A percentile compares a stretch with the other conserved stretches of the same genome.
These are phyloP conservation scores for Aphelinus atriplicis DNA, from an alignment of 1,140 invertebrate species.

Conservation along the genomic window DNA sequence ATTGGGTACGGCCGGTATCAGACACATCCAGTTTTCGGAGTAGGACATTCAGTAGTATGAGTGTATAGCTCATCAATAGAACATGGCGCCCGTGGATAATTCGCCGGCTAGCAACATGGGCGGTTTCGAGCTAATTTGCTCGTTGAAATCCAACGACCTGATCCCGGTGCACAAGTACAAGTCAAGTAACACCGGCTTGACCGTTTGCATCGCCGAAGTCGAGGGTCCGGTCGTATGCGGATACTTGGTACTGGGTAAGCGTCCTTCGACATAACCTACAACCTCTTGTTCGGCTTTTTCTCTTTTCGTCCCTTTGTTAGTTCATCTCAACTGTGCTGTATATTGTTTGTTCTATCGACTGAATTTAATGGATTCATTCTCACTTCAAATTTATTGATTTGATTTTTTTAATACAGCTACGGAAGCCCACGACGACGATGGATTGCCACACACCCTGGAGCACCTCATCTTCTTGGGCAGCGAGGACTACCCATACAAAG, in stretches of 20 bases:
- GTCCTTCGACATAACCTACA: constrained; percentile 35
- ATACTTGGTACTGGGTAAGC: constrained; percentile 85
- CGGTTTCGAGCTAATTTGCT: constrained; percentile 72
- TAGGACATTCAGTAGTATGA: too few species aligned
- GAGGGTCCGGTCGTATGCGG: constrained; percentile 88
- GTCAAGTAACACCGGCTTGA: constrained; percentile 81
- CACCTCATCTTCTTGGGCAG: constrained; percentile 93
- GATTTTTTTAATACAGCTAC: constrained; percentile 72
- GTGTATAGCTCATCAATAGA: not conserved
- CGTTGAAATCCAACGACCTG: constrained; percentile 73
- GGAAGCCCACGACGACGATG: constrained; percentile 91
- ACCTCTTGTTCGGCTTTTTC: constrained; percentile 1
- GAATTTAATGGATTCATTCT: constrained; percentile 3
- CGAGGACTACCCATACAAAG: constrained; percentile 90
- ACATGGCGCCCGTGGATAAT: constrained; percentile 68
- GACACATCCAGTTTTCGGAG: too few species aligned
- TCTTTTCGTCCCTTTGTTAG: not conserved
- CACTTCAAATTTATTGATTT: constrained; percentile 6
- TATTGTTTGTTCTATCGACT: constrained; percentile 5
- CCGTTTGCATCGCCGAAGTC: constrained; percentile 82
- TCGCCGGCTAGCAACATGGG: constrained; percentile 63
- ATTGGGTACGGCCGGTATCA: too few species aligned
- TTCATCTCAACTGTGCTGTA: constrained; percentile 6
- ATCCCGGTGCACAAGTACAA: constrained; percentile 85
- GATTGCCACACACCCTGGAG: constrained; percentile 91